Base-by-base conservation (phyloP, 2,888 invertebrate species). In the Xestia xanthographa region DNA sequence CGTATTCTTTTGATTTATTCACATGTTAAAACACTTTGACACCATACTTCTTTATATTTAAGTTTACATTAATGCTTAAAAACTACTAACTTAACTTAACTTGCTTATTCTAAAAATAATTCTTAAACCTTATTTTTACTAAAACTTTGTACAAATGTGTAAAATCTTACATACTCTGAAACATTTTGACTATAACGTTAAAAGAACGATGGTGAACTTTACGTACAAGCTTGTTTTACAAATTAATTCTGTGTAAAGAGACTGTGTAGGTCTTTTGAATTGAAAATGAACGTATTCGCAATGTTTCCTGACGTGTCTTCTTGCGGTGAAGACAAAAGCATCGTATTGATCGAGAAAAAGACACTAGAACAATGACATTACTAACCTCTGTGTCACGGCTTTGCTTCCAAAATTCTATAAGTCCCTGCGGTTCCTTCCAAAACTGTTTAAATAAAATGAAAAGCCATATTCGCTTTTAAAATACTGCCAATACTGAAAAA, bases 21-120 rank as follows among this genome's bases (percentile, higher is more conserved):
- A 38, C 29, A 70, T 79, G 72, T 69, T 66, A 81, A 72, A 79
- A 79, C 73, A 83, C 79, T 78, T 83, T 80, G 73, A 73, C 60
- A 69, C 17, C 2, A 2, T 58, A 1, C 11, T 58, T 45, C 17
- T 63, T 58, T 66, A 70, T 45, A 43, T 70, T 63, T 56, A 66
- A 43, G 56, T 17, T 83, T 65, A 60, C 50, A 26, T 56, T 69
- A 72, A 72, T 34, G 79, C 84, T 79, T 80, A 53, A 58, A 29
- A 29, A 60, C 41, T 48, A 79, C 66, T 79, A 83, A 83, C n/a
- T n/a, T n/a, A n/a, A n/a, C n/a, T n/a, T n/a, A n/a, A n/a, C 68
- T 62, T 17, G 79, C 68, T 81, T 69, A n/a, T 58, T 48, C 17
- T 53, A 79, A 77, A 63, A 26, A 14, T 65, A 48, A 2, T 67